Evolutionary conservation across 1,140 invertebrate species (phyloP).

Genomic region (Drosophila nigromelanica): DNA sequence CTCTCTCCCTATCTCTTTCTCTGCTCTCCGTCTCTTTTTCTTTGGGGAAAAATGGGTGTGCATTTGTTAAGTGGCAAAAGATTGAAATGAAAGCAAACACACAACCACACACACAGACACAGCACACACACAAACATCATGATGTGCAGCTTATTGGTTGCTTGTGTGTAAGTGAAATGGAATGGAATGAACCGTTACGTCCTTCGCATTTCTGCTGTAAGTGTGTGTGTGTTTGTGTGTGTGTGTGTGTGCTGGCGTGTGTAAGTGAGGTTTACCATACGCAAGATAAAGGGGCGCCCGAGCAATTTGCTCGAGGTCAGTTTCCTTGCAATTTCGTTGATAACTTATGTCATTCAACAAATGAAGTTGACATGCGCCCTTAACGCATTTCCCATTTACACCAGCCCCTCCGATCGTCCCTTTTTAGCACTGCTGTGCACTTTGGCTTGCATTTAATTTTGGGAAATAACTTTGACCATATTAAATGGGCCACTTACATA

Average conservation of each 20-base stretch:
- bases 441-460: slow-evolving; percentile 66
- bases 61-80: slow-evolving; percentile 80
- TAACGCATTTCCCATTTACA: slow-evolving; percentile 28
- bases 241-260: slow-evolving; percentile 14
- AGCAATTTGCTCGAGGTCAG: slow-evolving; percentile 77
- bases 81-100: slow-evolving; percentile 76
- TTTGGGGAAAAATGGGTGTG: slow-evolving; percentile 55
- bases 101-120: slow-evolving; percentile 26
- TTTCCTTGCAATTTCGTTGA: slow-evolving; percentile 74
- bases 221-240: slow-evolving; percentile 2
- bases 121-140: slow-evolving; percentile 26
- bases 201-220: slow-evolving; percentile 26
- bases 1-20: slow-evolving; percentile 6
- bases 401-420: not conserved
- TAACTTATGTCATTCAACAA: slow-evolving; percentile 80
- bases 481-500: slow-evolving; percentile 58
- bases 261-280: slow-evolving; percentile 58
- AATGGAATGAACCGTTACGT: slow-evolving; percentile 72
- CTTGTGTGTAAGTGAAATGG: slow-evolving; percentile 73
- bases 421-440: slow-evolving; percentile 6
- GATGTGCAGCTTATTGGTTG: slow-evolving; percentile 72
- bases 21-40: not conserved
- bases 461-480: slow-evolving; percentile 70
- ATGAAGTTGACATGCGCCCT: slow-evolving; percentile 74
- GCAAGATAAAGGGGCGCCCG: slow-evolving; percentile 72